Evolutionary conservation across 2,888 invertebrate genomes (phyloP).

Genomic region (Monopis laevigella): DNA sequence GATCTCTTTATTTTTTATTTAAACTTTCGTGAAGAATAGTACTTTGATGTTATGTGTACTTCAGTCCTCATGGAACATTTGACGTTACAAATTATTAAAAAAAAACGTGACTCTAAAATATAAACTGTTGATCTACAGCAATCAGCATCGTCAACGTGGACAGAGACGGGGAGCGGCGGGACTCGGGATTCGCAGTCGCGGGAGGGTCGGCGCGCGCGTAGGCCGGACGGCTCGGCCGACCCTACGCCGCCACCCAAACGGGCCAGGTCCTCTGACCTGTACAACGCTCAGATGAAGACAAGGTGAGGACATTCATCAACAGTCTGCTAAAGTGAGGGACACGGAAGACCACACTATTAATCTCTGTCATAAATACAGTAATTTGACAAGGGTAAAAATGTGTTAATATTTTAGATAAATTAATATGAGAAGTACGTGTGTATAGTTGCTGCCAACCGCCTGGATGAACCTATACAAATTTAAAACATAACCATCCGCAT

Average conservation of each 20-base stretch:
- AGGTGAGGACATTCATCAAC: slow-evolving; percentile 43
- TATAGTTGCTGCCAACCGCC: no score
- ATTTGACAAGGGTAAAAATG: no score
- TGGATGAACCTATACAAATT: no score
- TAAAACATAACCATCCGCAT: no score
- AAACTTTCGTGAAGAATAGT: not conserved
- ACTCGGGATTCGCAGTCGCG: slow-evolving; percentile 39
- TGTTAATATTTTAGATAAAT: no score
- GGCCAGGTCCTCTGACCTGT: slow-evolving; percentile 75
- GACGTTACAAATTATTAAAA: not conserved
- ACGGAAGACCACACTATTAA: no score
- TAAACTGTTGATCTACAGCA: no score
- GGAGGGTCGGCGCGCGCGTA: slow-evolving; percentile 60
- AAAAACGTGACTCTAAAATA: not conserved
- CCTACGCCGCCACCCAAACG: slow-evolving; percentile 73
- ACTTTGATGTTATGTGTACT: not conserved
- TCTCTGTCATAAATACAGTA: no score
- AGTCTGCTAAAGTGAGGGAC: no score
- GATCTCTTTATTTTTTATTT: not conserved
- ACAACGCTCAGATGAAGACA: slow-evolving; percentile 68
- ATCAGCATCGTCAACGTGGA: slow-evolving; percentile 55
- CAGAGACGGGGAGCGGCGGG: slow-evolving; percentile 53
- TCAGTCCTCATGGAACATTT: not conserved
- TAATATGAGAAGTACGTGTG: no score
- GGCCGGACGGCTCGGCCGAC: slow-evolving; percentile 59